Percentiles rank a stretch among this genome's conserved stretches.
Conservation (phyloP, 2,797 vertebrate species). For the Luscinia megarhynchos region DNA sequence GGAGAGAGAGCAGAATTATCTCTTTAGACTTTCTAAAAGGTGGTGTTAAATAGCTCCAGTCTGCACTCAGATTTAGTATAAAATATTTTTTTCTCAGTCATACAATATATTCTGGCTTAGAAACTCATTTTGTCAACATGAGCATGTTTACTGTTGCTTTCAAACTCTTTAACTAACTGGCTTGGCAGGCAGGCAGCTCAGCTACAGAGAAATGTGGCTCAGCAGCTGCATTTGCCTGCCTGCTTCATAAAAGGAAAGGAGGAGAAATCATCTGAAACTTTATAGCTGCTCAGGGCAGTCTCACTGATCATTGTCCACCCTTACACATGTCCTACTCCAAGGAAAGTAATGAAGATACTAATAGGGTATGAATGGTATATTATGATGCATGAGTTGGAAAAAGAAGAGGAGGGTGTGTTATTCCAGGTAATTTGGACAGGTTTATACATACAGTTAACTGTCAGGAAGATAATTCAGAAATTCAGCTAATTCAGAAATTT, state of each 20-base stretch:
- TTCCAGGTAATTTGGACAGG: conserved; percentile 26
- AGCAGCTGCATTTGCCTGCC: conserved; percentile 29
- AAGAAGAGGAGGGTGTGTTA: conserved; percentile 3
- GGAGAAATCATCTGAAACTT: conserved; percentile 22
- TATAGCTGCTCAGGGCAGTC: not conserved
- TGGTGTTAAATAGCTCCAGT: conserved; percentile 37
- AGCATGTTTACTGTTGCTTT: conserved; percentile 53
- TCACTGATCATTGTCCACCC: conserved; percentile 11
- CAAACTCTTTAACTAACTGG: conserved; percentile 38
- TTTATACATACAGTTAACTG: not conserved
- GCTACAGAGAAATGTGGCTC: not conserved
- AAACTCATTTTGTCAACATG: conserved; percentile 53
- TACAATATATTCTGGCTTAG: conserved; percentile 7
- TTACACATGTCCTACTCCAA: conserved; percentile 25
- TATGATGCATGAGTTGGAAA: not conserved
- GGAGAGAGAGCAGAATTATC: not conserved
- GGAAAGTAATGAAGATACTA: conserved; percentile 14
- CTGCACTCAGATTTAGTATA: conserved; percentile 14
- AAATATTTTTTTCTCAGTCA: conserved; percentile 24
- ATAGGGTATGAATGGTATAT: not conserved
- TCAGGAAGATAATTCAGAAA: conserved; percentile 2
- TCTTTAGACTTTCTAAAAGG: conserved; percentile 1
- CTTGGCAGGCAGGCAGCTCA: conserved; percentile 42
- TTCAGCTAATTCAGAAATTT: not conserved
- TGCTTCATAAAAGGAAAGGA: conserved; percentile 35